Percentiles rank a stretch among this genome's conserved stretches.
Evolutionary conservation across 2,888 invertebrate species (phyloP).

Genomic region (Monoplex corrugatus): DNA sequence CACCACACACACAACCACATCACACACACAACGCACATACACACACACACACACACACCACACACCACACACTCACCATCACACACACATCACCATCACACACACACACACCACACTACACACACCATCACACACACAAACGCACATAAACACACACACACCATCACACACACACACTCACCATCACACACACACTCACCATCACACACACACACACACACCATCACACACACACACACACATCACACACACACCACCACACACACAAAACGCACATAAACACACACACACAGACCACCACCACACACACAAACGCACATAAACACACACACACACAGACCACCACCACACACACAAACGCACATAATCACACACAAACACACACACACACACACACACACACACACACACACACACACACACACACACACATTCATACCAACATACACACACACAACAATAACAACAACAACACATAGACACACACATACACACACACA

Average conservation of each 20-base stretch:
- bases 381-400: neutral
- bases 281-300: neutral
- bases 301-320: too few species aligned
- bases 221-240: neutral
- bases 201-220: neutral
- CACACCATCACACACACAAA: too few species aligned
- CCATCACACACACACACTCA: neutral
- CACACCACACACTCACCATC: neutral
- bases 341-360: too few species aligned
- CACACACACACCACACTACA: too few species aligned
- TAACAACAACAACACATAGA: neutral
- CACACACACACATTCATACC: neutral
- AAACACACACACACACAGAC: neutral
- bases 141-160: too few species aligned
- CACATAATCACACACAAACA: neutral
- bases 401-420: neutral
- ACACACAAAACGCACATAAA: too few species aligned
- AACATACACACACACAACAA: neutral
- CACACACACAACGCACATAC: neutral
- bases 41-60: neutral
- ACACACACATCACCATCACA: neutral
- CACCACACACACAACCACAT: too few species aligned
- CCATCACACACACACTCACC: neutral
- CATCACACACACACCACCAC: too few species aligned
- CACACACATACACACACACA: neutral